Percentiles rank a stretch among this genome's conserved stretches.
Conservation (phyloP, 2,888 invertebrate species). For the Phytoseiulus persimilis region DNA sequence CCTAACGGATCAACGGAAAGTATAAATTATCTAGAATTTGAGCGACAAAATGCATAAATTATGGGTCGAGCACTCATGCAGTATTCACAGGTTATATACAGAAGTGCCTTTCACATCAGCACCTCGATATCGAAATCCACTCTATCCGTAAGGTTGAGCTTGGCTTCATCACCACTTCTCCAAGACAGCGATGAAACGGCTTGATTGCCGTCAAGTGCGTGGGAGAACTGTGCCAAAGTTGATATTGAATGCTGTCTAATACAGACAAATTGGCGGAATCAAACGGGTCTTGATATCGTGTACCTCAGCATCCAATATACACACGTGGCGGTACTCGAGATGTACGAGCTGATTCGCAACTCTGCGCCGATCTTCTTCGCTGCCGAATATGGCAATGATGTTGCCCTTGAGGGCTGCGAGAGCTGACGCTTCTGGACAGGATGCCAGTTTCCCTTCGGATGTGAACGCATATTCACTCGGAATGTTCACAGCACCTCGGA, state of each 20-base stretch:
- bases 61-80: neutral
- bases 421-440: conserved; percentile 55
- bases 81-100: neutral
- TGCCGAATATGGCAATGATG: conserved; percentile 68
- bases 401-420: conserved; percentile 59
- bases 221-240: neutral
- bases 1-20: neutral
- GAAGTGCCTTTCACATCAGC: neutral
- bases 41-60: neutral
- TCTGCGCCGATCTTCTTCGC: conserved; percentile 62
- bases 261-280: conserved; percentile 29
- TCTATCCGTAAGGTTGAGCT: neutral
- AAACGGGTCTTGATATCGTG: neutral
- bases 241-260: neutral
- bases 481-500: conserved; percentile 73
- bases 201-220: neutral
- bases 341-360: conserved; percentile 69
- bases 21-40: neutral
- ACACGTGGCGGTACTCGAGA: conserved; percentile 68
- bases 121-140: neutral
- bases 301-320: conserved; percentile 56
- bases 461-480: conserved; percentile 70
- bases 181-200: neutral
- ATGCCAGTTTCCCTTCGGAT: conserved; percentile 62
- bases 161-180: neutral